Evolutionary conservation across 2,113 vertebrate species (phyloP).

Genomic region (Dromaius novaehollandiae): DNA sequence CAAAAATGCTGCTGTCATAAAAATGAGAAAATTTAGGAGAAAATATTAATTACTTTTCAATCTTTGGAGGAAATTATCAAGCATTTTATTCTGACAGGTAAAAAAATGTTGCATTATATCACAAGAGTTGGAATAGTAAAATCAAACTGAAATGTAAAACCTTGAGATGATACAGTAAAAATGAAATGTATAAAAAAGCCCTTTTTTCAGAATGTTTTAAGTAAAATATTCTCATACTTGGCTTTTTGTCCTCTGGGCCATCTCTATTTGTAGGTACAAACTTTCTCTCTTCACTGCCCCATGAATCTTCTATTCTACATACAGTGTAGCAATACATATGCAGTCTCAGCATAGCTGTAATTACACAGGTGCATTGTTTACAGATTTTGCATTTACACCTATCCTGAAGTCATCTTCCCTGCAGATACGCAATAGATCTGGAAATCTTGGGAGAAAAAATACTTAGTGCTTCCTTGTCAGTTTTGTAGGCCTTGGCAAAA

Average conservation of each 20-base stretch:
- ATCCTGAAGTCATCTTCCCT: background rate
- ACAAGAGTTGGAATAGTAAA: background rate
- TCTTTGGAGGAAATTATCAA: background rate
- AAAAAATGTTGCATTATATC: background rate
- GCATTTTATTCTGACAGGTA: background rate
- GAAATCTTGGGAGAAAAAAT: background rate
- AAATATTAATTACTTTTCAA: background rate
- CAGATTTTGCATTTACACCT: background rate
- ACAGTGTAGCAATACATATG: fast-evolving
- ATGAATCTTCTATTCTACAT: background rate
- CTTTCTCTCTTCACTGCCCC: background rate
- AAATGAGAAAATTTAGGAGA: background rate
- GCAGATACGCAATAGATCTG: background rate
- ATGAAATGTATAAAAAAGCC: background rate
- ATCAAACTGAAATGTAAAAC: background rate
- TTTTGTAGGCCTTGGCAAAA: background rate
- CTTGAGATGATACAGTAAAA: background rate
- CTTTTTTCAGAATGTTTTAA: background rate
- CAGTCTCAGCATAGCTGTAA: background rate
- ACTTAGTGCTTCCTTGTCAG: background rate
- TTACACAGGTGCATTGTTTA: background rate
- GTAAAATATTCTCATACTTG: background rate
- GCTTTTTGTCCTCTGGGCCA: background rate
- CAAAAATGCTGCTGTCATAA: background rate
- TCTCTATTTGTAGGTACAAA: background rate